Conservation (phyloP, 2,113 vertebrate genomes). For the Ciconia boyciana region DNA sequence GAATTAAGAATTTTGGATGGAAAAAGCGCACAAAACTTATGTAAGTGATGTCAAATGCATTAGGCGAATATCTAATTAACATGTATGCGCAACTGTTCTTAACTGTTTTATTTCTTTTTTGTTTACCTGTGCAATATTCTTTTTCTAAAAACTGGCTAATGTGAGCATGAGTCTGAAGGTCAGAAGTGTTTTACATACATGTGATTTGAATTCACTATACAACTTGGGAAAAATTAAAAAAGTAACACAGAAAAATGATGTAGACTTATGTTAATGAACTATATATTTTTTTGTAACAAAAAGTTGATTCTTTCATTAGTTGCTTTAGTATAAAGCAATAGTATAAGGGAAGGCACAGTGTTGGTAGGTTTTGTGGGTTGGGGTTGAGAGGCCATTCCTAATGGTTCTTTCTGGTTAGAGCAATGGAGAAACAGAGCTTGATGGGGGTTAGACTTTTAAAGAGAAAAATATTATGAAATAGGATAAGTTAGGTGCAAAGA, state of each 20-base stretch:
- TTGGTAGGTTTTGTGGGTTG: neutral
- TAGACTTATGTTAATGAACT: neutral
- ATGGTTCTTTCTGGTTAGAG: neutral
- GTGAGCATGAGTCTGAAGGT: neutral
- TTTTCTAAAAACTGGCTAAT: neutral
- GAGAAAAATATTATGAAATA: fast-evolving
- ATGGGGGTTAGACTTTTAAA: neutral
- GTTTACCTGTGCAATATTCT: neutral
- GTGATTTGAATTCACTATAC: fast-evolving
- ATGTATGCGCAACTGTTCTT: fast-evolving
- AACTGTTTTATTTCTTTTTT: neutral
- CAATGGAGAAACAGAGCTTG: neutral
- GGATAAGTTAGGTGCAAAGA: neutral
- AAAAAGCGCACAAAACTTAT: constrained; percentile 95
- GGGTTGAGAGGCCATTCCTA: neutral
- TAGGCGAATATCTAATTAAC: neutral
- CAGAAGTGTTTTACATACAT: neutral
- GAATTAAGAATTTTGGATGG: constrained; percentile 90
- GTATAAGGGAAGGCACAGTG: neutral
- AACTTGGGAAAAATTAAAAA: neutral
- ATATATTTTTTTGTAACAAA: neutral
- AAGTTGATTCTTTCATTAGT: neutral
- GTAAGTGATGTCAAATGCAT: constrained; percentile 74
- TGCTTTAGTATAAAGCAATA: neutral
- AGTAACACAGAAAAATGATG: neutral